These are phyloP conservation scores for Lagopus muta DNA, from an alignment of 2,113 vertebrate genomes.

Conservation along the genomic window DNA sequence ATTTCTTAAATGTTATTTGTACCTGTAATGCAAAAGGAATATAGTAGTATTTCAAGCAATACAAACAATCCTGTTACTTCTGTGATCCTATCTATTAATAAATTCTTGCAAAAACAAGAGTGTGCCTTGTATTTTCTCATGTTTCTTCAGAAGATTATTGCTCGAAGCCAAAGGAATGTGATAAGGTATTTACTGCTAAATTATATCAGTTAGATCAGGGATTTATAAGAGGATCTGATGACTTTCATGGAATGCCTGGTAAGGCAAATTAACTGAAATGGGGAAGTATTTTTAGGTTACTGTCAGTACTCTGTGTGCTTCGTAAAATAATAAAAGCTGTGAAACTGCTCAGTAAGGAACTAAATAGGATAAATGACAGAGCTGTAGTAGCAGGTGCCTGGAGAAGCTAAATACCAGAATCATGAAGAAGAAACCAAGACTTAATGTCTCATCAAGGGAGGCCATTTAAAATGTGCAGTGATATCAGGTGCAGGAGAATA, in stretches of 20 bases:
- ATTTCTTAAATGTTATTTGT: not conserved
- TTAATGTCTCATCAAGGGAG: slow-evolving; percentile 26
- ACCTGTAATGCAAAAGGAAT: not conserved
- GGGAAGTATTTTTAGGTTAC: slow-evolving; percentile 5
- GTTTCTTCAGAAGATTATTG: slow-evolving; percentile 4
- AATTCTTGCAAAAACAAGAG: not conserved
- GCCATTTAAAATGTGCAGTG: not conserved
- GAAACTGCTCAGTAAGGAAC: slow-evolving; percentile 57
- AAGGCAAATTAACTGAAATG: not conserved
- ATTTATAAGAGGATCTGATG: not conserved
- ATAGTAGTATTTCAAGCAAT: not conserved
- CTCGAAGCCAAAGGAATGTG: not conserved
- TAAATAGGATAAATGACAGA: slow-evolving; percentile 63
- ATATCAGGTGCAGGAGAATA: not conserved
- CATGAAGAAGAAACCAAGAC: slow-evolving; percentile 27
- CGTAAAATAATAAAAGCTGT: slow-evolving; percentile 41
- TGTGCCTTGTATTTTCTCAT: not conserved
- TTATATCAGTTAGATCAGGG: not conserved
- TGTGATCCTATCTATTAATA: not conserved
- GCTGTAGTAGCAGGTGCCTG: slow-evolving; percentile 60
- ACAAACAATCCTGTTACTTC: not conserved
- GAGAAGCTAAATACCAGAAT: slow-evolving; percentile 15
- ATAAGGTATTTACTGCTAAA: not conserved
- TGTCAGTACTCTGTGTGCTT: not conserved
- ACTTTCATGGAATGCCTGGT: not conserved